Evolutionary conservation across 2,797 vertebrate species (phyloP), one percentile per base, ranked within the genome.

Genomic region (Chromobotia macracanthus): DNA sequence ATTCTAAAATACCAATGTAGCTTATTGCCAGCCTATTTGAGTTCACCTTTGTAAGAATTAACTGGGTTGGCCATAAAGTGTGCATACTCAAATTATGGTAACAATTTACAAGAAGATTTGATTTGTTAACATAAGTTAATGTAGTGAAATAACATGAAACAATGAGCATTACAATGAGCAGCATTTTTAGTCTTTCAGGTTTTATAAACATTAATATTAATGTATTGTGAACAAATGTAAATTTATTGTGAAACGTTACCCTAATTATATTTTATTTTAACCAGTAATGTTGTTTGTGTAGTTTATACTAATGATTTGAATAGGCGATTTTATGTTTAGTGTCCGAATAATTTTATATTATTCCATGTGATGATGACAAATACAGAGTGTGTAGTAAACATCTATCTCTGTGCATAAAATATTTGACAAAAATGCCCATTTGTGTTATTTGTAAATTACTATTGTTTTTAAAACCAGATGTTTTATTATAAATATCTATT

Each of bases 311-410:
- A 21, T 74, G 46, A 51, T n/a, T 79, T 38, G 55, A 35, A 79
- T 55, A 51, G 51, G 58, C 41, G 15, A 23, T 28, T 46, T 23
- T 75, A 48, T 77, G 48, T 51, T 51, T 28, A 18, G 25, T 3
- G 25, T 25, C 60, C 53, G 9, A 64, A 51, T 82, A 3, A 60
- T 72, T 82, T 77, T 77, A 68, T 77, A 77, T 56, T 56, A 21
- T 67, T 60, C 63, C 63, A 82, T 77, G 51, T n/a, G n/a, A n/a
- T 67, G 13, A 66, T 72, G 48, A 18, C 9, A 65, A 46, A 80
- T 63, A 64, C 46, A 61, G n/a, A 63, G 25, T 44, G 50, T 72
- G 21, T 60, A 81, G 44, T 19, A 12, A 71, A 51, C 44, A 81
- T 55, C 18, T 46, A 48, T 66, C 19, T 76, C 50, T 60, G 53